Evolutionary conservation across 2,797 vertebrate species (phyloP).

Genomic region (Myotis planiceps): DNA sequence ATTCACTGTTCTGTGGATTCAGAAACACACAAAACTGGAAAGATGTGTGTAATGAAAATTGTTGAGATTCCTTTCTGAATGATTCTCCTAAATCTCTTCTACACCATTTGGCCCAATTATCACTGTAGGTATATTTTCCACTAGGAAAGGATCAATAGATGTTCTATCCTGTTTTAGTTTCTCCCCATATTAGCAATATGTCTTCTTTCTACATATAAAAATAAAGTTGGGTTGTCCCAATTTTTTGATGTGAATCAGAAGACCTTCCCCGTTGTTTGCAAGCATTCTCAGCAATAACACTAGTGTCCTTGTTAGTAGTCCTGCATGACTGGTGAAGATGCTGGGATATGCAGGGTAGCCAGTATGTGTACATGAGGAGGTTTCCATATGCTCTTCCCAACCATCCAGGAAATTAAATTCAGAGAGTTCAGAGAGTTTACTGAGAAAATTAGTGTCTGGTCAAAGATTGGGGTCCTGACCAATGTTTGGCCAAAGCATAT

Average conservation of each 20-base stretch:
- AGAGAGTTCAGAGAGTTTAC: neutral
- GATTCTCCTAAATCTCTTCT: neutral
- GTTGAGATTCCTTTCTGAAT: neutral
- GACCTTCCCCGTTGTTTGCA: neutral
- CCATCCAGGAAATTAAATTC: too few relatives aligned
- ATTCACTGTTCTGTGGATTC: fast-evolving
- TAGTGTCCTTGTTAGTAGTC: fast-evolving
- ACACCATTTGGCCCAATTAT: neutral
- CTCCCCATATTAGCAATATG: neutral
- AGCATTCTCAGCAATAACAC: neutral
- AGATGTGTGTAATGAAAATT: neutral
- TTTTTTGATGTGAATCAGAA: neutral
- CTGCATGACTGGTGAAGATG: fast-evolving
- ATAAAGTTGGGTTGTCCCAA: neutral
- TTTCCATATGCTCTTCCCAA: neutral
- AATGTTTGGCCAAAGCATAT: neutral
- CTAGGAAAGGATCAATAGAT: neutral
- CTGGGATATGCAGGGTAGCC: fast-evolving
- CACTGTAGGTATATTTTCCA: neutral
- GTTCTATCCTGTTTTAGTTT: neutral
- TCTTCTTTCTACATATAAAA: neutral
- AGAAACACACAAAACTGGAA: neutral
- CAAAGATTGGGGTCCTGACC: neutral
- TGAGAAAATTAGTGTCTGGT: neutral
- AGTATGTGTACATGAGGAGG: fast-evolving